These are phyloP conservation scores for Poecile montanus DNA, from an alignment of 2,797 vertebrate species.

Conservation along the genomic window DNA sequence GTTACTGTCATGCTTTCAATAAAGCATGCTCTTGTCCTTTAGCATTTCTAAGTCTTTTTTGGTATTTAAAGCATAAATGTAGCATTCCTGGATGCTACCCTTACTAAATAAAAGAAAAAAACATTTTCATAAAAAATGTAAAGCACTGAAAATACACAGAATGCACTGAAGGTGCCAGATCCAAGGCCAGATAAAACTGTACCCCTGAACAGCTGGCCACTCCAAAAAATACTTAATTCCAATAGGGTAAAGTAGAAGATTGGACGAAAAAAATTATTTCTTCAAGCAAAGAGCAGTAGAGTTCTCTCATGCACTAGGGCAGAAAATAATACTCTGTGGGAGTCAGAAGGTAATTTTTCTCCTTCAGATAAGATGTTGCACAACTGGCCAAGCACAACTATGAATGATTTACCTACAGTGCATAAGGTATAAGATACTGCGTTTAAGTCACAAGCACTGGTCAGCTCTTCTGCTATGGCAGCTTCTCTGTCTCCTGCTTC, in stretches of 20 bases:
- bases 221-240: conserved; percentile 31
- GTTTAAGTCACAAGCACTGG: not conserved
- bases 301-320: conserved; percentile 25
- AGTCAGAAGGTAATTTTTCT: conserved; percentile 58
- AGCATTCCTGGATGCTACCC: conserved; percentile 1
- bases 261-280: conserved; percentile 3
- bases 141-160: conserved; percentile 39
- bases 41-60: conserved; percentile 34
- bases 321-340: conserved; percentile 49
- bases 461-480: not conserved
- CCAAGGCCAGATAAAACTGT: not conserved
- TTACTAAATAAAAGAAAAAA: conserved; percentile 34
- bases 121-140: conserved; percentile 46
- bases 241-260: conserved; percentile 27
- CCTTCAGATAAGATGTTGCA: conserved; percentile 45
- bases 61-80: conserved; percentile 26
- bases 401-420: conserved; percentile 47
- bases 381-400: conserved; percentile 52
- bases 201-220: not conserved
- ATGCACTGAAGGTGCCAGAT: not conserved
- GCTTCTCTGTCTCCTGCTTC: not conserved
- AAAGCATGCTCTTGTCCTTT: not conserved
- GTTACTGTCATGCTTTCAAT: conserved; percentile 21
- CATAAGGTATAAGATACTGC: conserved; percentile 14
- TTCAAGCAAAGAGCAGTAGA: not conserved